Conservation (phyloP, 2,113 vertebrate genomes). For the Neolamprologus variostigma region DNA sequence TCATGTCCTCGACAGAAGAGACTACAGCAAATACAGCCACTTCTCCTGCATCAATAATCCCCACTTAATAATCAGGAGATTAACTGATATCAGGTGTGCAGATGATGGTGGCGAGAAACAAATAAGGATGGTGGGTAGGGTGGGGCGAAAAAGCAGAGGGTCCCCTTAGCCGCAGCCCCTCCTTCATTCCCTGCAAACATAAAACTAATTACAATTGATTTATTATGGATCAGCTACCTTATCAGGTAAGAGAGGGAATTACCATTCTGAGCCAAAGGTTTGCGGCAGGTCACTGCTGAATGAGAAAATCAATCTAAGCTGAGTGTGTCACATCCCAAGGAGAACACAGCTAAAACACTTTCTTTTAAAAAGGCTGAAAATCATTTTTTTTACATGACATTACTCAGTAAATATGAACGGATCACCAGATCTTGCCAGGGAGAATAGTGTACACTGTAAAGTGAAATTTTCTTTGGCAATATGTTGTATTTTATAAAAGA, state of each 20-base stretch:
- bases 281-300: conserved; percentile 79
- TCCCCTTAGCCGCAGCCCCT: conserved; percentile 14
- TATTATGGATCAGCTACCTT: conserved; percentile 90
- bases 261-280: conserved; percentile 80
- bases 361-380: not conserved
- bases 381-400: not conserved
- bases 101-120: conserved; percentile 40
- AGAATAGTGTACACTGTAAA: not conserved
- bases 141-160: not conserved
- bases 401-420: not conserved
- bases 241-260: conserved; percentile 88
- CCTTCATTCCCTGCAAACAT: conserved; percentile 23
- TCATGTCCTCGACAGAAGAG: conserved; percentile 25
- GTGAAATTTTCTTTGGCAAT: not conserved
- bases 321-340: conserved; percentile 71
- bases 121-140: not conserved
- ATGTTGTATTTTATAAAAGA: not conserved
- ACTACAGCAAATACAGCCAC: not conserved
- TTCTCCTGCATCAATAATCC: conserved; percentile 33
- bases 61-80: conserved; percentile 50
- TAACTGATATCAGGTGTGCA: conserved; percentile 53
- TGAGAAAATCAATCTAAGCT: conserved; percentile 87
- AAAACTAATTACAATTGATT: conserved; percentile 97
- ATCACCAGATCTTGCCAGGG: not conserved
- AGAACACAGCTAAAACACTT: not conserved